Base-by-base conservation (phyloP, 2,113 vertebrate genomes). In the Ceyx margarethae region DNA sequence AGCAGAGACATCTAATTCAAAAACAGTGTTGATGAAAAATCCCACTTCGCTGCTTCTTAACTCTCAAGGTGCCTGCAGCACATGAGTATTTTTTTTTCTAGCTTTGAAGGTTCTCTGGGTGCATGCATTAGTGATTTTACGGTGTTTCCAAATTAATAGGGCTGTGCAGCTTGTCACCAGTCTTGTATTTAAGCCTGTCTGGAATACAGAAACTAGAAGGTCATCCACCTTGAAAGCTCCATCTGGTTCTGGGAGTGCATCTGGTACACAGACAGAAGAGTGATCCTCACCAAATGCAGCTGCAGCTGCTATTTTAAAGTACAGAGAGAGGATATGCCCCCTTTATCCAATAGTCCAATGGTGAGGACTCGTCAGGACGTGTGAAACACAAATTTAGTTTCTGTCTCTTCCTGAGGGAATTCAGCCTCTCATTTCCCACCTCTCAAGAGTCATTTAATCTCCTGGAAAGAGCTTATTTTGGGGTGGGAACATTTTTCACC, bases 401-500 rank as follows among this genome's bases (percentile, higher is more conserved):
- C 69, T 78, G 46, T 73, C 28, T 79, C 78, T 80, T 95, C 87
- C 85, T 77, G 60, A 58, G 75, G 93, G 91, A 95, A 72, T 95
- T 77, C 79, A 73, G 28, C 42, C 58, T 85, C 69, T 73, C 75
- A 76, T 87, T 95, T 87, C 85, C 89, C 67, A 82, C 71, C 50
- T 95, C 89, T 91, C 17, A 9, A 89, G 91, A 89, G 93, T 29
- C 54, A 82, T 69, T 94, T 82, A 87, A 77, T 89, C 91, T 95
- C 72, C 71, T 80, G 64, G 42, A 28, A 69, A 80, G 81, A 92
- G 37, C 28, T 95, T 93, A 85, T 94, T 95, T 95, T 85, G 79
- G 85, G 85, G 79, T 89, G 82, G 90, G 75, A 95, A 92, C 72
- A 87, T 91, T 92, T 78, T 77, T 94, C 79, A 91, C 94, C 87